These are phyloP conservation scores for Aporophyla nigra DNA, from an alignment of 2,888 invertebrate genomes.

Conservation along the genomic window DNA sequence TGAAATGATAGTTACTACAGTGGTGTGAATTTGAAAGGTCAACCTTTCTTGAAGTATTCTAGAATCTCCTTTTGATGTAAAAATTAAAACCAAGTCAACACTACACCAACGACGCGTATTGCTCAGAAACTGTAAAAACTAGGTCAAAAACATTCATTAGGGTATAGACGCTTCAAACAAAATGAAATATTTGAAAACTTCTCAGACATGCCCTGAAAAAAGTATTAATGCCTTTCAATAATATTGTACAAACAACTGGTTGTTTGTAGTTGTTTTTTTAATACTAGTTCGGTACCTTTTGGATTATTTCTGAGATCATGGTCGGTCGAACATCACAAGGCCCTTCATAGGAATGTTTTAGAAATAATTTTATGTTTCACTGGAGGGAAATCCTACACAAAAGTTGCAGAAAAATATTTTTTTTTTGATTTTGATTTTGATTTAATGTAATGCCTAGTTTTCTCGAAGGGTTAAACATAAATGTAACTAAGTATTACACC, in stretches of 20 bases:
- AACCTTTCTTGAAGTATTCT: background rate
- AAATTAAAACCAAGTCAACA: conserved; percentile 12
- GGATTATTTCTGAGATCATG: background rate
- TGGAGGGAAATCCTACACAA: background rate
- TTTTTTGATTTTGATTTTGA: no score
- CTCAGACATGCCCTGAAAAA: conserved; percentile 30
- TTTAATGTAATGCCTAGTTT: no score
- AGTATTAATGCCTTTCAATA: background rate
- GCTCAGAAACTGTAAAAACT: conserved; percentile 15
- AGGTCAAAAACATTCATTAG: conserved; percentile 25
- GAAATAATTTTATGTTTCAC: background rate
- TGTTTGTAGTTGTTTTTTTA: background rate
- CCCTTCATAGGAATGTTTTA: background rate
- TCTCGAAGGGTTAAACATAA: no score
- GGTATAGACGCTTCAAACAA: conserved; percentile 7
- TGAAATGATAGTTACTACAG: no score
- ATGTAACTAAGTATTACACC: no score
- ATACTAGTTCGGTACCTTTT: background rate
- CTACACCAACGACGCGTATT: background rate
- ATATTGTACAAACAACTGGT: conserved; percentile 7
- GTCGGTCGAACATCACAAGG: background rate
- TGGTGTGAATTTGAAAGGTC: background rate
- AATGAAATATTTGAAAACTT: conserved; percentile 47
- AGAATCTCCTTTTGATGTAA: background rate
- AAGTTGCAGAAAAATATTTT: no score